phyloP scores from a whole-genome alignment of 64 coral and sea anemone species.

The Porites lutea region DNA sequence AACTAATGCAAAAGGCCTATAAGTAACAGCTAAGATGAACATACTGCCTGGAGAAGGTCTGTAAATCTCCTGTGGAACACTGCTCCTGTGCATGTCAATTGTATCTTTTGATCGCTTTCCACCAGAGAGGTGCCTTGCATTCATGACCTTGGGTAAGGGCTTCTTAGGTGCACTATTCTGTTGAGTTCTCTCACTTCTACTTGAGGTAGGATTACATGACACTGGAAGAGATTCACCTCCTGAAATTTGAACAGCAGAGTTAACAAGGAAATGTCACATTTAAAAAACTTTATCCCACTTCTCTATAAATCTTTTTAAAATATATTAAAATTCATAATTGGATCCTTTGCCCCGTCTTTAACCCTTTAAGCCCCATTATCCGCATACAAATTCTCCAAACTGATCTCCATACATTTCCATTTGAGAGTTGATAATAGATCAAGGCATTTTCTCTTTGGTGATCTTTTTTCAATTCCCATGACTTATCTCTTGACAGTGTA shows the following conservation, averaged over 20 bases:
- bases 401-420: no score
- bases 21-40: background rate
- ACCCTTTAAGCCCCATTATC: no score
- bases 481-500: no score
- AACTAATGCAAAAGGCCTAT: no score
- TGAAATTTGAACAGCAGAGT: background rate
- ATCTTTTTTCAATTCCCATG: no score
- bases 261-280: background rate
- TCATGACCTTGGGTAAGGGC: conserved; percentile 80
- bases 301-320: no score
- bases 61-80: conserved; percentile 59
- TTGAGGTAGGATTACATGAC: conserved; percentile 78
- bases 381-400: no score
- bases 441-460: no score
- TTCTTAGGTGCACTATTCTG: conserved; percentile 29
- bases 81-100: conserved; percentile 67
- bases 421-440: no score
- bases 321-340: no score
- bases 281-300: no score
- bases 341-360: no score
- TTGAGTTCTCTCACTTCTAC: conserved; percentile 55
- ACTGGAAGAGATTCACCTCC: conserved; percentile 79
- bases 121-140: conserved; percentile 80
- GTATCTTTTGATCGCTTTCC: conserved; percentile 86
- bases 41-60: conserved; percentile 91